Base-by-base conservation (phyloP, 1,140 invertebrate genomes). In the Archegozetes longisetosus region DNA sequence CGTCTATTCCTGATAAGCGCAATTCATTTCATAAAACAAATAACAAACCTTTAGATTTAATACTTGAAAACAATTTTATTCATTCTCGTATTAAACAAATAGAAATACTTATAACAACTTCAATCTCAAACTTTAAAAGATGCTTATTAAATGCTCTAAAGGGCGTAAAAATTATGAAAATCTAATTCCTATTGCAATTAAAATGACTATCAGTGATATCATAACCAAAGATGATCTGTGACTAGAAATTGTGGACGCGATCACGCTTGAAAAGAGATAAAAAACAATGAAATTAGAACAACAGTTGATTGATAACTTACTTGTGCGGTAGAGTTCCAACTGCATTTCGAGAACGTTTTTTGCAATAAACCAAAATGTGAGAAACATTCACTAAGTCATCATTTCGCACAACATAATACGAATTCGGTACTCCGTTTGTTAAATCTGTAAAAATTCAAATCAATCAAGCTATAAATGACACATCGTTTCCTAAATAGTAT, bases 321-420 rank as follows among this genome's bases (percentile, higher is more conserved):
- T 40, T 40, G 6, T 40, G 32, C 6, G 6, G 32, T 40, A 40
- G 17, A 40, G 6, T 40, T n/a, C n/a, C n/a, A n/a, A n/a, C n/a
- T n/a, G n/a, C n/a, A 40, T 40, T 40, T 40, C 17, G 6, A 9
- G 17, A 9, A 17, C 32, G 32, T 9, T 40, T 40, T 40, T 40
- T 40, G 12, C 40, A 58, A 58, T 58, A 58, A n/a, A 58, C 52
- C 20, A 58, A 40, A 20, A 58, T 14, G 50, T 58, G 49, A 17
- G 57, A 2, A 23, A 58, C 28, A 51, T 47, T 40, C 3, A 58
- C 26, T 4, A 51, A 46, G 22, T 58, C 57, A 40, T 58, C 26
- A 46, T 58, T 58, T 22, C 24, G 14, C 12, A 58, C 48, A 2
- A 58, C 57, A 46, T 51, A 58, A 23, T 58, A 58, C 6, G 46